Evolutionary conservation across 2,888 invertebrate genomes (phyloP).

Genomic region (Heliconius charithonia): DNA sequence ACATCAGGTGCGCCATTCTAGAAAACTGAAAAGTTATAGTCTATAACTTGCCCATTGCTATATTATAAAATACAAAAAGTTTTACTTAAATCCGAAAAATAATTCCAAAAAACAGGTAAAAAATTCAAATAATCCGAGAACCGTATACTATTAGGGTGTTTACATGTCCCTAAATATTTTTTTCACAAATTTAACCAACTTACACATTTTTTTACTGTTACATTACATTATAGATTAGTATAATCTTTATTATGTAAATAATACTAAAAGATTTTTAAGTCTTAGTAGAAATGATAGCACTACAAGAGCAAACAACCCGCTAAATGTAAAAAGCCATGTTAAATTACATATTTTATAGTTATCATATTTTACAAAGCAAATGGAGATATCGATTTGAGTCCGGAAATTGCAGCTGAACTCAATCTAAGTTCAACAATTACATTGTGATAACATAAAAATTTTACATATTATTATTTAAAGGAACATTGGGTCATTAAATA

Average conservation of each 20-base stretch:
- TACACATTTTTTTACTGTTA: background rate
- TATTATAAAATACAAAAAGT: too few relatives aligned
- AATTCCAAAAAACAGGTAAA: too few relatives aligned
- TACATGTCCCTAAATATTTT: too few relatives aligned
- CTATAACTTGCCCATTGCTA: too few relatives aligned
- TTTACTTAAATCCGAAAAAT: too few relatives aligned
- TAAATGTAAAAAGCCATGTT: background rate
- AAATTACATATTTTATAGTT: background rate
- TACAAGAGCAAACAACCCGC: background rate
- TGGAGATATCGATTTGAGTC: slow-evolving; percentile 13
- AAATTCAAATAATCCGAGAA: too few relatives aligned
- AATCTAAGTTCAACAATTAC: slow-evolving; percentile 15
- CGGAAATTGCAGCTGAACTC: slow-evolving; percentile 25
- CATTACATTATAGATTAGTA: background rate
- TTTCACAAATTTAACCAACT: too few relatives aligned
- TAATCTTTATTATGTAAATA: background rate
- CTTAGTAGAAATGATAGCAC: background rate
- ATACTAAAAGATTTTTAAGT: background rate
- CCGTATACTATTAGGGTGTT: too few relatives aligned
- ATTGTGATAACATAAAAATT: slow-evolving; percentile 5
- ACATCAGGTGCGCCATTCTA: too few relatives aligned
- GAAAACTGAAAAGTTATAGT: too few relatives aligned
- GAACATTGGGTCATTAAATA: background rate
- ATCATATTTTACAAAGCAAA: background rate
- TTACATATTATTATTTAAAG: background rate